Base-by-base conservation (phyloP, 2,113 vertebrate species). In the Cyprinodon brontotheroides region DNA sequence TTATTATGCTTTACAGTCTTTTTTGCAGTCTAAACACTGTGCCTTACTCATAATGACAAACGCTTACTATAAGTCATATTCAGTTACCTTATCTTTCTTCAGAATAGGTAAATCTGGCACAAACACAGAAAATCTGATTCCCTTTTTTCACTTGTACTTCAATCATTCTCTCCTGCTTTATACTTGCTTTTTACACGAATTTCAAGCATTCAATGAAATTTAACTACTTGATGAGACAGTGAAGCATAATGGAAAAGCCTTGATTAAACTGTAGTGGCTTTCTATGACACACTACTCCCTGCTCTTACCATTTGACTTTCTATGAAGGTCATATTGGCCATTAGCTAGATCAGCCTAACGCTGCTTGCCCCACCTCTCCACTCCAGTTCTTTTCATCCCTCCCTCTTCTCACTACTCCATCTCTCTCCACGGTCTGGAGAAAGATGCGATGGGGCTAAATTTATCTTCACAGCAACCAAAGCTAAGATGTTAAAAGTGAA, bases 271-370 rank as follows among this genome's bases (percentile, higher is more conserved):
- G 82, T 81, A 84, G 73, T 82, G 81, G 78, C 82, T 87, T 87
- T 80, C 77, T 82, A 82, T 83, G 87, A 84, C 89, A 90, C 81
- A 71, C 79, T 79, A 88, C 85, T 86, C 87, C 81, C 81, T 90
- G 76, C 83, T 86, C 83, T 84, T 75, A 73, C 72, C 84, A 79
- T 86, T 87, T 68, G 83, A 92, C 89, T 90, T 91, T 91, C 77
- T 70, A 64, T 91, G 84, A 93, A 93, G 92, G 92, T 93, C 92
- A 92, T 72, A 88, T 65, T 87, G 83, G 82, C 92, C 88, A 91
- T 92, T 92, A 91, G 89, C 87, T 89, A 78, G 86, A 92, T 91
- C 89, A 89, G 87, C 86, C 85, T 74, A 83, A 80, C 80, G 70
- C 86, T 69, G 74, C 57, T 59, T 84, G 82, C 81, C 85, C 86